A percentile compares a stretch with the other conserved stretches of the same genome.
phyloP scores from a whole-genome alignment of 2,888 invertebrate species.

The Hipparchia semele region DNA sequence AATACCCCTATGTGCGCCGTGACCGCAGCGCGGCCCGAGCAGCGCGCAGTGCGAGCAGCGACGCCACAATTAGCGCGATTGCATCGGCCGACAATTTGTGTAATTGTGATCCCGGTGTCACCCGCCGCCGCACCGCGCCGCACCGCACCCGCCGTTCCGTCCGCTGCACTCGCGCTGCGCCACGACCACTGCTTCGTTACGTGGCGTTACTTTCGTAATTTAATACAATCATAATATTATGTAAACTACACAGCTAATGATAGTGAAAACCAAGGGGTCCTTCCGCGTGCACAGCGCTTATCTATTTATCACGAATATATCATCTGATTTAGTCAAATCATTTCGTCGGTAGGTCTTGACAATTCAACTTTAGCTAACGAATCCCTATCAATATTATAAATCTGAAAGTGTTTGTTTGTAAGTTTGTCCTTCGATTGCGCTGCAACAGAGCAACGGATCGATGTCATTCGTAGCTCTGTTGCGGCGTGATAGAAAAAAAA shows the following conservation, averaged over 20 bases:
- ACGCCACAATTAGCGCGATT: slow-evolving; percentile 3
- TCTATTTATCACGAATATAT: too few species aligned
- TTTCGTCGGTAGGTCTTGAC: too few species aligned
- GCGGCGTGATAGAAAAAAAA: too few species aligned
- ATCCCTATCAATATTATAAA: too few species aligned
- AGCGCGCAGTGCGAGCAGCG: not conserved
- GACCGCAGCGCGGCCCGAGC: not conserved
- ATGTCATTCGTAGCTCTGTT: too few species aligned
- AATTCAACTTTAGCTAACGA: too few species aligned
- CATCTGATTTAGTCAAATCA: too few species aligned
- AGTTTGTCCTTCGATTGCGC: too few species aligned
- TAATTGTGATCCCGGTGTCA: slow-evolving; percentile 10
- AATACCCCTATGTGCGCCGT: too few species aligned
- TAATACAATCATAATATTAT: not conserved
- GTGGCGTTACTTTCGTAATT: not conserved
- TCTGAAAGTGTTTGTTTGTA: too few species aligned
- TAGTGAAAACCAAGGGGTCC: not conserved
- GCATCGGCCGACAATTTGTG: slow-evolving; percentile 1
- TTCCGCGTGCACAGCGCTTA: too few species aligned
- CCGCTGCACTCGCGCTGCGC: slow-evolving; percentile 11
- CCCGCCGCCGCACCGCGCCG: not conserved
- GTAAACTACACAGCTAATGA: not conserved
- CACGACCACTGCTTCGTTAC: not conserved
- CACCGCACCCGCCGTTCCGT: slow-evolving; percentile 10
- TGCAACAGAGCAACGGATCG: too few species aligned